A percentile compares a stretch with the other conserved stretches of the same genome.
phyloP scores from a whole-genome alignment of 2,888 invertebrate genomes.

The Catonia carolina region DNA sequence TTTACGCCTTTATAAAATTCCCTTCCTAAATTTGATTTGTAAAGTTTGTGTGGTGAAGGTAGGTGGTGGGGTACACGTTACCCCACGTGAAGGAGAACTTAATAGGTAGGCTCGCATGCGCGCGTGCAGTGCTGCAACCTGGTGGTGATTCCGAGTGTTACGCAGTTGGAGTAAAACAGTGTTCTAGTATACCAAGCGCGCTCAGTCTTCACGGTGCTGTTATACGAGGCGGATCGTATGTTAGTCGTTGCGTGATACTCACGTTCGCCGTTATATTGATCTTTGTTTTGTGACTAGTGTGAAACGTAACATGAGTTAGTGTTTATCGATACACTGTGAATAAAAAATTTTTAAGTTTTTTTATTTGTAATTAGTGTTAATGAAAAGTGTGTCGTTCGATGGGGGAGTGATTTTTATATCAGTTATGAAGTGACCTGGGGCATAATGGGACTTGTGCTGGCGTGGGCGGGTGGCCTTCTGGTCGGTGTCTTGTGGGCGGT shows the following conservation, averaged over 20 bases:
- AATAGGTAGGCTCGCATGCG: constrained; percentile 13
- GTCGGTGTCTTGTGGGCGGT: constrained; percentile 44
- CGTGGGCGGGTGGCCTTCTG: constrained; percentile 45
- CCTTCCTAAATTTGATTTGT: too few species aligned
- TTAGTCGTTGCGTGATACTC: too few species aligned
- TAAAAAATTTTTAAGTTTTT: constrained; percentile 1
- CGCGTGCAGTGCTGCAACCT: constrained; percentile 27
- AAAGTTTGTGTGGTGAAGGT: constrained; percentile 1
- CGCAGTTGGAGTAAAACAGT: constrained; percentile 21
- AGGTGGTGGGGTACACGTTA: constrained; percentile 8
- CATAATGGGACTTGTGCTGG: constrained; percentile 43
- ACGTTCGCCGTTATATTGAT: too few species aligned
- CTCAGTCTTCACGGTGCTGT: constrained; percentile 21
- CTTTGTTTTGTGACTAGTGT: too few species aligned
- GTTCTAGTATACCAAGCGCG: constrained; percentile 11
- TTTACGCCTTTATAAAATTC: too few species aligned
- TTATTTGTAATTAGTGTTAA: constrained; percentile 1
- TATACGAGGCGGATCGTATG: constrained; percentile 3
- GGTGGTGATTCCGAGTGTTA: constrained; percentile 10
- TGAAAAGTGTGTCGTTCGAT: neutral
- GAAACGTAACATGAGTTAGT: neutral
- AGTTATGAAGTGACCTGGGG: constrained; percentile 35
- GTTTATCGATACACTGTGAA: neutral
- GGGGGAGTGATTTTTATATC: constrained; percentile 13
- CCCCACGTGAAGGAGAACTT: neutral